Percentiles rank a stretch among this genome's conserved stretches.
Conservation (phyloP, 2,113 vertebrate genomes). For the Felis catus region DNA sequence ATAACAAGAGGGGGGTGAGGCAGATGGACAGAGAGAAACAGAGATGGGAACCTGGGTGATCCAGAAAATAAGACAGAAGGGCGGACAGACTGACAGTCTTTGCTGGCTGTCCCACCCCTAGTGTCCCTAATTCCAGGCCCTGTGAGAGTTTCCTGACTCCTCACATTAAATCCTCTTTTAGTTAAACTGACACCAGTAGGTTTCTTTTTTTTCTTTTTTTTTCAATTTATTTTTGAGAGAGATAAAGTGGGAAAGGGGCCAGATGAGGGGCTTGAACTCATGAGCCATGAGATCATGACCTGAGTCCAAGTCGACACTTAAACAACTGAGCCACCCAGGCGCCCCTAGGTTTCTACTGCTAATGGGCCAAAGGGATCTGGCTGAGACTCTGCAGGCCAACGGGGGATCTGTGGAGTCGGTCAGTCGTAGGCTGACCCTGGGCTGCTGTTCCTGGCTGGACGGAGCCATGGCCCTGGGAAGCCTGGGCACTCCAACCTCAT, state of each 20-base stretch:
- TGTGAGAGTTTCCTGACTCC: neutral
- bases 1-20: neutral
- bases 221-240: too few relatives aligned
- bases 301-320: too few relatives aligned
- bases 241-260: too few relatives aligned
- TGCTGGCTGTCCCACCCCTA: neutral
- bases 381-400: neutral
- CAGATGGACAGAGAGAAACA: neutral
- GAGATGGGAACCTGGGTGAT: neutral
- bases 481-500: accelerated
- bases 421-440: neutral
- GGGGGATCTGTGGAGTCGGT: too few relatives aligned
- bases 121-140: neutral
- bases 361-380: neutral
- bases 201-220: neutral
- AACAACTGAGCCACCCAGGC: too few relatives aligned
- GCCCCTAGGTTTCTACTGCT: neutral
- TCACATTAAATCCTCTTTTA: neutral
- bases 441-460: neutral
- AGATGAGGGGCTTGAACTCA: too few relatives aligned
- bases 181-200: neutral
- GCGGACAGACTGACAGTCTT: neutral
- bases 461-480: neutral
- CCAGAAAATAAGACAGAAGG: neutral
- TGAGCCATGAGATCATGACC: too few relatives aligned